Percentiles rank a stretch among this genome's conserved stretches.
Conservation (phyloP, 2,113 vertebrate genomes). For the Phalacrocorax brasilianus region DNA sequence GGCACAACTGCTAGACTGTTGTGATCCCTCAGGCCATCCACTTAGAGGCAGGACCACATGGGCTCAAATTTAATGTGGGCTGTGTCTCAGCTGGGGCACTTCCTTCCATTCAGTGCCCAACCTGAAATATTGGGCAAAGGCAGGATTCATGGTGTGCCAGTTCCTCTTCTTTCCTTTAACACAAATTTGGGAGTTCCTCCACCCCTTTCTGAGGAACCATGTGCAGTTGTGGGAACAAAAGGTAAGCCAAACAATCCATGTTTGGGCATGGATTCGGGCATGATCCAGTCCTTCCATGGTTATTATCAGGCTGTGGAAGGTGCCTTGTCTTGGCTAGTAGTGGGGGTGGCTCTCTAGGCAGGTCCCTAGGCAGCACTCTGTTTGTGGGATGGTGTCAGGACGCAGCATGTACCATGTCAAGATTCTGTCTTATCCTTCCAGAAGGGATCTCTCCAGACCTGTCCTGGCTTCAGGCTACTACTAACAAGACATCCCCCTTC, state of each 20-base stretch:
- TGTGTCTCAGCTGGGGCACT: background rate
- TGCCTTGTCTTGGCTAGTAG: background rate
- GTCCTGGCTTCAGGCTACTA: background rate
- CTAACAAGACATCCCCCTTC: background rate
- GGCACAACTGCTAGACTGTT: background rate
- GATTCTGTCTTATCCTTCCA: background rate
- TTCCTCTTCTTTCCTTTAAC: background rate
- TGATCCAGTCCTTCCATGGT: background rate
- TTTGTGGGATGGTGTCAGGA: background rate
- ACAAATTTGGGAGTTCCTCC: background rate
- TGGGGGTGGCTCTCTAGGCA: background rate
- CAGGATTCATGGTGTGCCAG: background rate
- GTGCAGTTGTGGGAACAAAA: background rate
- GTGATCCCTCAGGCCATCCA: background rate
- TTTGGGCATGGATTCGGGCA: background rate
- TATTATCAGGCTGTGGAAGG: background rate
- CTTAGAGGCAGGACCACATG: background rate
- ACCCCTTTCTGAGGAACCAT: background rate
- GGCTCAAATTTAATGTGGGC: background rate
- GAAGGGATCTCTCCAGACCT: background rate
- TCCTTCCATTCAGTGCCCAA: background rate
- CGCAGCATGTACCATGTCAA: background rate
- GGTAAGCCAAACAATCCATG: background rate
- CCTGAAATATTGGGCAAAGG: background rate
- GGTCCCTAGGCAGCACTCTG: background rate